Percentiles rank a stretch among this genome's conserved stretches.
Evolutionary conservation across 2,888 invertebrate genomes (phyloP).

Genomic region (Mimumesa dahlbomi): DNA sequence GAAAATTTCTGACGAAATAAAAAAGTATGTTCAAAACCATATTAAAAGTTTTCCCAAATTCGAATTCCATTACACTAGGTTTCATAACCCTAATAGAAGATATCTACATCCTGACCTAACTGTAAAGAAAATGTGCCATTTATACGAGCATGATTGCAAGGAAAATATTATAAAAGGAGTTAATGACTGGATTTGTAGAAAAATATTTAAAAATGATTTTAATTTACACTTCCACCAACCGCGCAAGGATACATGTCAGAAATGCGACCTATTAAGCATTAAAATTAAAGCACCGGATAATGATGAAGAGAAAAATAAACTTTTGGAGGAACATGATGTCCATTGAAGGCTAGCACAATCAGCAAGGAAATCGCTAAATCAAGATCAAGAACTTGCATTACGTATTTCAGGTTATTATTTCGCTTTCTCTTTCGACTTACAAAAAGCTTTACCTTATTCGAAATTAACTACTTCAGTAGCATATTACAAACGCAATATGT

Average conservation of each 20-base stretch:
- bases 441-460: constrained; percentile 61
- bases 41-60: constrained; percentile 49
- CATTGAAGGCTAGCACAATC: too few relatives aligned
- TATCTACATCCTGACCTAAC: constrained; percentile 56
- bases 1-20: too few relatives aligned
- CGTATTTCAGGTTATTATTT: too few relatives aligned
- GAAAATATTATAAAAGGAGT: constrained; percentile 55
- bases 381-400: too few relatives aligned
- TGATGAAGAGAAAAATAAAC: constrained; percentile 58
- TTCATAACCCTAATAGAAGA: constrained; percentile 56
- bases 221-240: constrained; percentile 63
- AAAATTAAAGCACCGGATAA: constrained; percentile 47
- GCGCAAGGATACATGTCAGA: constrained; percentile 58
- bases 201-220: too few relatives aligned
- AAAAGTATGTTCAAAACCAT: constrained; percentile 62
- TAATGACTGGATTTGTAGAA: constrained; percentile 56
- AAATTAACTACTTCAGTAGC: constrained; percentile 56
- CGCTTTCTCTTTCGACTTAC: constrained; percentile 58
- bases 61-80: constrained; percentile 57
- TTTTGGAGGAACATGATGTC: too few relatives aligned
- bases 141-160: constrained; percentile 43
- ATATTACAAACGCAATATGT: constrained; percentile 46
- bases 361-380: too few relatives aligned
- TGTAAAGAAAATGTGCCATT: constrained; percentile 52
- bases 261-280: constrained; percentile 47